Evolutionary conservation across 2,113 vertebrate genomes (phyloP), one percentile per base, ranked within the genome.

Genomic region (Natator depressus): DNA sequence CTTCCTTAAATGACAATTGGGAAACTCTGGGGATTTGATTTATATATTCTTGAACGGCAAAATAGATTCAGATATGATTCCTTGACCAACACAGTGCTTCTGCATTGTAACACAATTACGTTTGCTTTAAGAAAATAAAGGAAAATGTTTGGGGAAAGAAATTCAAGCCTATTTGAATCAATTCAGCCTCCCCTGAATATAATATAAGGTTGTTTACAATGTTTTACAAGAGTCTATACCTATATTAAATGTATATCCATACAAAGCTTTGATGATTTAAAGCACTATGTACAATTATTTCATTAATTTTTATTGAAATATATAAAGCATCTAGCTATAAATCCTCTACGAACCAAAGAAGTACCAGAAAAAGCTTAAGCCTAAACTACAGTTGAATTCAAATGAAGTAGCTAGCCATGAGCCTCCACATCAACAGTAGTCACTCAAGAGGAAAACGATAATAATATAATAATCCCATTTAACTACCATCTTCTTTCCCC

Each of bases 111-210:
- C 1, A 9, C 46, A 80, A 90, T 75, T 62, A 84, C 11, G 53
- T 2, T 59, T 10, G 55, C 91, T 87, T 80, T 11, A 91, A 93
- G 94, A 2, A 93, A 95, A 92, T 65, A 8, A 47, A 31, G 69
- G 55, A 65, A 22, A 91, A 85, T 6, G 6, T 1, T 20, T 1
- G 1, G 2, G 47, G 79, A 83, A 57, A 57, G 19, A 38, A 0
- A 55, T 82, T 80, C 8, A 62, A 53, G 17, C 2, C 82, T 0
- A 22, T 62, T 47, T 82, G 16, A 89, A 69, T 42, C 3, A 83
- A 72, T 69, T 94, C 6, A 75, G 1, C 2, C 2, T n/a, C 19
- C 1, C 50, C 50, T 84, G 46, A 69, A 62, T 83, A 50, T 35
- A 0, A 0, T 89, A 69, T 3, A 46, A 83, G 2, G 0, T 24